Evolutionary conservation across 1,140 invertebrate species (phyloP).

Genomic region (Euwallacea similis): DNA sequence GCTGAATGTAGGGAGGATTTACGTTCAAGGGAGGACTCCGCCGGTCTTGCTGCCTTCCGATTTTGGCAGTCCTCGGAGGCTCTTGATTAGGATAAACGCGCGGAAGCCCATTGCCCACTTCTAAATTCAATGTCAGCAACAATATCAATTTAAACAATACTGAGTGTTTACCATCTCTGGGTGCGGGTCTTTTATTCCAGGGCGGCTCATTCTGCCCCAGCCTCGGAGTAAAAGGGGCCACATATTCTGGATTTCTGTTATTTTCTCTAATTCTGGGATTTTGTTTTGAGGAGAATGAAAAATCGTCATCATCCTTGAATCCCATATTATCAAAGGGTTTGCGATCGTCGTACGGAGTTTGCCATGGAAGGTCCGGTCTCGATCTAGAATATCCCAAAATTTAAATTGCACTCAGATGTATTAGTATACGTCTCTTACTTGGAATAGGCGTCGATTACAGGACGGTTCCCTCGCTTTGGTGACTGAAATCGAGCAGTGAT

Average conservation of each 20-base stretch:
- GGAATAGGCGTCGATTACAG: conserved; percentile 30
- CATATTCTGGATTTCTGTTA: too few relatives aligned
- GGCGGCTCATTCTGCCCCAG: too few relatives aligned
- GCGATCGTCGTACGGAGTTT: not conserved
- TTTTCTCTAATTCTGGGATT: too few relatives aligned
- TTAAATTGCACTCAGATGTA: too few relatives aligned
- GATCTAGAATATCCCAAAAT: too few relatives aligned
- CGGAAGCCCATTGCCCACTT: too few relatives aligned
- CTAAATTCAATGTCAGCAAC: too few relatives aligned
- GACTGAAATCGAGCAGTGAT: conserved; percentile 6
- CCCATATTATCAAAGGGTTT: conserved; percentile 18
- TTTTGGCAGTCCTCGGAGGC: conserved; percentile 29
- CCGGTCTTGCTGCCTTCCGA: conserved; percentile 24
- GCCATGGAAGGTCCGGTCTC: not conserved
- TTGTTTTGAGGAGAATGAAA: not conserved
- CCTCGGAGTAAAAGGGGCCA: too few relatives aligned
- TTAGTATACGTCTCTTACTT: not conserved
- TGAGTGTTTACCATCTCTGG: too few relatives aligned
- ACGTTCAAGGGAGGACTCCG: conserved; percentile 31
- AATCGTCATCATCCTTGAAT: conserved; percentile 10
- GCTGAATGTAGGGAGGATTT: conserved; percentile 5
- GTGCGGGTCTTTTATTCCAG: too few relatives aligned
- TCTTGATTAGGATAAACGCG: not conserved
- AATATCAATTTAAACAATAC: too few relatives aligned
- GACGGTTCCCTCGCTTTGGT: not conserved